A percentile compares a stretch with the other conserved stretches of the same genome.
These are phyloP conservation scores for Bradysia coprophila DNA, from an alignment of 1,140 invertebrate species.

Conservation along the genomic window DNA sequence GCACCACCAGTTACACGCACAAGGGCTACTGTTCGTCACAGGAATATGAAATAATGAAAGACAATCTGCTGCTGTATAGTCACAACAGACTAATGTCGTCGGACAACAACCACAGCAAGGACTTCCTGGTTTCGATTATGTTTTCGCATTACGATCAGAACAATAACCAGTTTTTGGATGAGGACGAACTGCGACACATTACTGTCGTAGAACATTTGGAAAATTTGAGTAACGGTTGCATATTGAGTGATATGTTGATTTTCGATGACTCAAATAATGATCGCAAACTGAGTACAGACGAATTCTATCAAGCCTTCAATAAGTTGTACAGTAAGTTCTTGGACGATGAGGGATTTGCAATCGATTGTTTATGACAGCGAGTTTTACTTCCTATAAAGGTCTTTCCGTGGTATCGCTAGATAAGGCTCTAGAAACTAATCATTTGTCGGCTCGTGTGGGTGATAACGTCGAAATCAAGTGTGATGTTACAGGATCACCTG, in stretches of 20 bases:
- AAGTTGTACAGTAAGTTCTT: slow-evolving; percentile 47
- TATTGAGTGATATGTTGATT: slow-evolving; percentile 43
- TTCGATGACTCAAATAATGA: slow-evolving; percentile 53
- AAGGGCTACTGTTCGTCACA: slow-evolving; percentile 36
- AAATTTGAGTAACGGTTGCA: slow-evolving; percentile 41
- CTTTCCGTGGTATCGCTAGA: slow-evolving; percentile 53
- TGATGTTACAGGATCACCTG: slow-evolving; percentile 49
- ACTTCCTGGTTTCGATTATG: slow-evolving; percentile 57
- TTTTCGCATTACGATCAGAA: slow-evolving; percentile 62
- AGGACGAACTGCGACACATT: slow-evolving; percentile 44
- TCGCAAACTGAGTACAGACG: slow-evolving; percentile 44
- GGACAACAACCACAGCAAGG: slow-evolving; percentile 39
- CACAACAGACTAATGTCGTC: slow-evolving; percentile 45
- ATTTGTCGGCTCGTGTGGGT: slow-evolving; percentile 44
- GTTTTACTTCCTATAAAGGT: slow-evolving; percentile 33
- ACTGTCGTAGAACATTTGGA: slow-evolving; percentile 35
- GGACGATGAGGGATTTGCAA: slow-evolving; percentile 4
- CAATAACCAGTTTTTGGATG: slow-evolving; percentile 45
- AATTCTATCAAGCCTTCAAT: slow-evolving; percentile 61
- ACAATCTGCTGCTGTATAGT: slow-evolving; percentile 53
- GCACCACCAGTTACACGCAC: slow-evolving; percentile 1
- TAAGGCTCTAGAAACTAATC: slow-evolving; percentile 51
- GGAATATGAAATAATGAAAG: slow-evolving; percentile 53
- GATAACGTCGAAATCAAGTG: slow-evolving; percentile 69
- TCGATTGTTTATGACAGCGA: slow-evolving; percentile 1